phyloP scores from a whole-genome alignment of 2,888 invertebrate genomes.

The Spialia ferax region DNA sequence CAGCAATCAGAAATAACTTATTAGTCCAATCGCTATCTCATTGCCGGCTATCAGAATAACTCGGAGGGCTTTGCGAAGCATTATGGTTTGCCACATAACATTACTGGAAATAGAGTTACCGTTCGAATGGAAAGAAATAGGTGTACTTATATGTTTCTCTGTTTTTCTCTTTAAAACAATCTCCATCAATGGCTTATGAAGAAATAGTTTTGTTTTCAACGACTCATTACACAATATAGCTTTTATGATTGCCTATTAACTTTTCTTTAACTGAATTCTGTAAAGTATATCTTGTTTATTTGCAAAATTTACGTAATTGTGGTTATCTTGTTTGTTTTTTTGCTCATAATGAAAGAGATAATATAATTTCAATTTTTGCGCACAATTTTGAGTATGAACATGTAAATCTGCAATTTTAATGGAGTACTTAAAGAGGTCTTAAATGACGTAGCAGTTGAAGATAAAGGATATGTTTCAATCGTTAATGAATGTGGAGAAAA shows the following conservation, averaged over 20 bases:
- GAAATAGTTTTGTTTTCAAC: not conserved
- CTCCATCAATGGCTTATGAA: not conserved
- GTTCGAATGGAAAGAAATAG: not conserved
- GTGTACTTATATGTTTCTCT: not conserved
- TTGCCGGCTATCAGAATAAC: slow-evolving; percentile 27
- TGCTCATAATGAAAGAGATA: too few relatives aligned
- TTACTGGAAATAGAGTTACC: slow-evolving; percentile 11
- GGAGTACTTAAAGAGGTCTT: not conserved
- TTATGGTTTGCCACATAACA: slow-evolving; percentile 15
- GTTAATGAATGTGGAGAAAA: not conserved
- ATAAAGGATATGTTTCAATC: too few relatives aligned
- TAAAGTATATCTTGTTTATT: too few relatives aligned
- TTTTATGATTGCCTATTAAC: too few relatives aligned
- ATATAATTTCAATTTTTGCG: too few relatives aligned
- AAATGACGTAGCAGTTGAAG: too few relatives aligned
- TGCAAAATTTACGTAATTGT: too few relatives aligned
- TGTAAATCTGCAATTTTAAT: too few relatives aligned
- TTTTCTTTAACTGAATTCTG: too few relatives aligned
- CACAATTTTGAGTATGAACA: too few relatives aligned
- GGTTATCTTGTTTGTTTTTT: too few relatives aligned
- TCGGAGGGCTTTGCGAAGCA: slow-evolving; percentile 16
- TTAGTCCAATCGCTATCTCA: slow-evolving; percentile 25
- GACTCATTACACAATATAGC: not conserved
- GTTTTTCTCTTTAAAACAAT: not conserved
- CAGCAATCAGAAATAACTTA: slow-evolving; percentile 32